Conservation (phyloP, 2,888 invertebrate species). For the Acrobeloides nanus region DNA sequence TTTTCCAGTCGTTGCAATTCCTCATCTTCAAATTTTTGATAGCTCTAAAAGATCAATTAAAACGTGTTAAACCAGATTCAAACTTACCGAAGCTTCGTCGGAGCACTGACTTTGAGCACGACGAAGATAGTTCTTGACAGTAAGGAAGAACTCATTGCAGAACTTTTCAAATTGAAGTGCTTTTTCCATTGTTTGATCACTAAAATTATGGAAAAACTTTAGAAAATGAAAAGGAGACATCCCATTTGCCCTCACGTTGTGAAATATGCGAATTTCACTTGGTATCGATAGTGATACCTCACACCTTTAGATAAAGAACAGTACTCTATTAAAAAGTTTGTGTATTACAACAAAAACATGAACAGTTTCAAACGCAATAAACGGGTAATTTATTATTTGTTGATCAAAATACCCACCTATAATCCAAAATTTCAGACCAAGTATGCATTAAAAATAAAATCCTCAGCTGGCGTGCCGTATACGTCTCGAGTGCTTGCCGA, state of each 20-base stretch:
- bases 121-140: constrained; percentile 70
- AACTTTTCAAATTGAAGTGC: constrained; percentile 84
- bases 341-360: no score
- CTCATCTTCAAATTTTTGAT: constrained; percentile 29
- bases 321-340: no score
- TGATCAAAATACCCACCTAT: no score
- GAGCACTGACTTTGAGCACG: no score
- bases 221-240: no score
- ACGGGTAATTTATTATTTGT: no score
- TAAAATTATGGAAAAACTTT: no score
- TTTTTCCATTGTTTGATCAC: constrained; percentile 79
- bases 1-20: constrained; percentile 33
- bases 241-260: no score
- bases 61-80: constrained; percentile 11
- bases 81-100: constrained; percentile 45
- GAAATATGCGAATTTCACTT: no score
- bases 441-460: constrained; percentile 88
- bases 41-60: constrained; percentile 22
- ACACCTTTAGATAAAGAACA: no score
- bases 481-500: constrained; percentile 74
- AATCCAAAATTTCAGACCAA: constrained; percentile 95
- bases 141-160: constrained; percentile 81
- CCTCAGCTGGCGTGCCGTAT: constrained; percentile 70
- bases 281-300: no score
- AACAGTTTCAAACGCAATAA: no score